Evolutionary conservation across 2,113 vertebrate genomes (phyloP), one percentile per base, ranked within the genome.

Genomic region (Oreamnos americanus): DNA sequence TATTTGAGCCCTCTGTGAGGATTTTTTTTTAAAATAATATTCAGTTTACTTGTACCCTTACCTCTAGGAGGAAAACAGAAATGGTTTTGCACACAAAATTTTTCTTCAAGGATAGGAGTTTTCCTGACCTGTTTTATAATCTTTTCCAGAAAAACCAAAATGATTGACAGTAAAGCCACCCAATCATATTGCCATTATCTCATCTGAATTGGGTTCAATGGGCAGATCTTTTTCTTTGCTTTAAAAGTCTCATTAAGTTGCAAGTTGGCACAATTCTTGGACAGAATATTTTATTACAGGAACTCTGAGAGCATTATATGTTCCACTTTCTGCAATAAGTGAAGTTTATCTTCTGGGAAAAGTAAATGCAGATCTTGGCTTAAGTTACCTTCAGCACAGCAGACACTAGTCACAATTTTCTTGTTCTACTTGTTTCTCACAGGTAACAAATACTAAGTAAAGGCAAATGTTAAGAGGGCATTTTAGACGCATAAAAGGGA

Each of bases 211-310:
- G 33, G 19, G 21, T 87, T 81, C 39, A 84, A 6, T 33, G 49
- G 28, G 25, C 23, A 91, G 16, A 16, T 26, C 47, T 23, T 78
- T 82, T 87, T 94, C 10, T 91, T 7, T 60, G 23, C 28, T 81
- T 95, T 96, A 47, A 96, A 97, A 88, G 86, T 49, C 58, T 96
- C 43, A 57, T 92, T 92, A 96, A 88, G 51, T 86, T 91, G n/a
- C 47, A 96, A 85, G 14, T 36, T 91, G 58, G 17, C 36, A 91
- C 16, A 76, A 30, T 49, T 85, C 57, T 86, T 86, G 58, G 23
- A 53, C 19, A 96, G 13, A 91, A 92, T 62, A 78, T 91, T 97
- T 93, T 67, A 89, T 89, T 96, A 89, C 57, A 90, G n/a, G 25
- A 71, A 6, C 0, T 84, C 58, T 87, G 19, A 58, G 87, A 87